Evolutionary conservation across 2,888 invertebrate genomes (phyloP), one percentile per base, ranked within the genome.

Genomic region (Polietes domitor): DNA sequence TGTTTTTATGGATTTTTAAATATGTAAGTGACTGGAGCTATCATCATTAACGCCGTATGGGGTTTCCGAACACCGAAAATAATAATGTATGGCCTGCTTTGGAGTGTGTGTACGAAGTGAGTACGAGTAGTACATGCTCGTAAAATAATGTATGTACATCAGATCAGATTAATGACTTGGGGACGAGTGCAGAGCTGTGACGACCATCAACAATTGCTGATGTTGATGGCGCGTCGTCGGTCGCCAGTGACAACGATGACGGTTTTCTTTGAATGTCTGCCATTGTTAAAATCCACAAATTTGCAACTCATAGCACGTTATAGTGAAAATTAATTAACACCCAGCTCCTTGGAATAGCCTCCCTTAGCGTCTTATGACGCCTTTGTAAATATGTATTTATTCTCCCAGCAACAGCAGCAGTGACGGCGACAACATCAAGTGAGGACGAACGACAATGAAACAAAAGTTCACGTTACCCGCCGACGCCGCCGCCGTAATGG

Each of bases 271-370:
- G 47, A 32, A 77, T 76, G 71, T 80, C 74, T 65, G 28, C 76
- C 28, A 74, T 79, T 77, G 75, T 77, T 82, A 24, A 82, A 73
- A 81, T 80, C 86, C 73, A 86, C 85, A 86, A 87, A 88, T 89
- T 88, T 86, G 87, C 88, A 87, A 88, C 87, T 87, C 87, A 82
- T 78, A 82, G 88, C 90, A 89, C 89, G 88, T 89, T 90, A 88
- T 87, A 87, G 87, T 88, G 87, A 87, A 89, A 90, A 89, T 89
- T 89, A 89, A 90, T 90, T 90, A 89, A 89, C 75, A 73, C 61
- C 68, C 79, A 87, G 87, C 87, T 88, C 85, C 85, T 83, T 82
- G n/a, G 70, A 82, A 85, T 61, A 85, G 79, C 82, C 85, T 84
- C 85, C 84, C 85, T 81, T 77, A 63, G 83, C 72, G 81, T 79